phyloP scores from a whole-genome alignment of 1,140 invertebrate genomes.

The Calephelis nemesis region DNA sequence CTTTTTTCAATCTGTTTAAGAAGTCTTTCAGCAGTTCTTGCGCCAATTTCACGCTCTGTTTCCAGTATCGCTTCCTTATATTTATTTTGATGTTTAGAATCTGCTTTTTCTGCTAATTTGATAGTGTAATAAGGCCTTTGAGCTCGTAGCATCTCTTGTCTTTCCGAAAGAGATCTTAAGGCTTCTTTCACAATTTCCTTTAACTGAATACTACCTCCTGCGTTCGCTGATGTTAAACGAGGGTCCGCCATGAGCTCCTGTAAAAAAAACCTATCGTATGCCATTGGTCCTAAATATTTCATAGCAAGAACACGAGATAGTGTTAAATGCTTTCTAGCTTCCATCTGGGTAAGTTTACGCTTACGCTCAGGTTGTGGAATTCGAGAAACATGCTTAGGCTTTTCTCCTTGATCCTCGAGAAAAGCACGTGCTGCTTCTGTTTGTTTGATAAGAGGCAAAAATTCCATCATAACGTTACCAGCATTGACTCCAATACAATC shows the following conservation, averaged over 20 bases:
- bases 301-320: conserved; percentile 74
- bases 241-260: conserved; percentile 63
- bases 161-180: conserved; percentile 68
- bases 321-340: conserved; percentile 68
- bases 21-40: conserved; percentile 67
- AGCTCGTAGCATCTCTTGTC: conserved; percentile 76
- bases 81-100: conserved; percentile 68
- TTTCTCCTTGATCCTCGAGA: conserved; percentile 48
- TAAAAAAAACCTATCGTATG: conserved; percentile 78
- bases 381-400: conserved; percentile 55
- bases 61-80: conserved; percentile 66
- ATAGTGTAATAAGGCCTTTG: conserved; percentile 79
- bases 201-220: conserved; percentile 65
- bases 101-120: conserved; percentile 75
- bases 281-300: conserved; percentile 80
- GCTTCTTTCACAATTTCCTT: conserved; percentile 64
- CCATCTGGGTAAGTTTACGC: conserved; percentile 66
- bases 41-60: conserved; percentile 66
- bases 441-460: conserved; percentile 65
- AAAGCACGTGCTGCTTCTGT: conserved; percentile 50
- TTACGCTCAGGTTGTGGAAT: conserved; percentile 57
- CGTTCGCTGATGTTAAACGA: conserved; percentile 74
- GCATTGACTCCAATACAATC: conserved; percentile 68
- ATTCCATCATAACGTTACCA: conserved; percentile 67
- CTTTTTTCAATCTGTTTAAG: conserved; percentile 68